A percentile compares a stretch with the other conserved stretches of the same genome.
phyloP scores from a whole-genome alignment of 1,140 invertebrate genomes.

The Manduca sexta region DNA sequence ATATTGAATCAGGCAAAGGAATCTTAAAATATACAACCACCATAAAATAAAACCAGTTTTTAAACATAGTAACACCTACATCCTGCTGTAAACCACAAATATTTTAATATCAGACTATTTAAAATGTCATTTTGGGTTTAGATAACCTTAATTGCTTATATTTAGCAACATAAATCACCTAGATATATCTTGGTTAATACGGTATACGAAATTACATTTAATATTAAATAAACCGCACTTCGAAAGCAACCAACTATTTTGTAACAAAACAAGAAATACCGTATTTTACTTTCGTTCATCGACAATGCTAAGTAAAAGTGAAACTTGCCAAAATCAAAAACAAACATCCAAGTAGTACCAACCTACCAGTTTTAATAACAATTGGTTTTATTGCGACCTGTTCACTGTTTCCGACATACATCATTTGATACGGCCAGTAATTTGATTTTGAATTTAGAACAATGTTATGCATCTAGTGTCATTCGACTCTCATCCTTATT shows the following conservation, averaged over 20 bases:
- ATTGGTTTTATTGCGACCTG: not conserved
- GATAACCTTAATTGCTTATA: too few species aligned
- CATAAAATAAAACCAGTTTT: too few species aligned
- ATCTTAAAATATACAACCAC: too few species aligned
- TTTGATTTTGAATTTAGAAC: slow-evolving; percentile 2
- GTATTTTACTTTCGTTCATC: slow-evolving; percentile 22
- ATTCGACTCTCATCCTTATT: slow-evolving; percentile 6
- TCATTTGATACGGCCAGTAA: too few species aligned
- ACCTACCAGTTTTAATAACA: not conserved
- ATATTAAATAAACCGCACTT: not conserved
- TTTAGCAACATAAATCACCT: too few species aligned
- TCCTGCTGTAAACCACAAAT: too few species aligned
- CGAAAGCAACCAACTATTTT: slow-evolving; percentile 7
- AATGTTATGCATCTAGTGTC: not conserved
- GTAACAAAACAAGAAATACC: slow-evolving; percentile 17
- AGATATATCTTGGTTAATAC: too few species aligned
- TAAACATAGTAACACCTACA: too few species aligned
- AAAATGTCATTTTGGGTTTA: too few species aligned
- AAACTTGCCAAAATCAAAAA: slow-evolving; percentile 21
- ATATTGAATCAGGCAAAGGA: too few species aligned
- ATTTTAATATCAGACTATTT: too few species aligned
- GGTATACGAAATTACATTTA: too few species aligned
- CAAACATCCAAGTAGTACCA: slow-evolving; percentile 1
- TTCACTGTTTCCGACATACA: not conserved
- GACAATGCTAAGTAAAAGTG: slow-evolving; percentile 28